These are phyloP conservation scores for Bombyx mori DNA, from an alignment of 1,140 invertebrate species.

Conservation along the genomic window ASM3026992v2 NC_085120.1:6381501-6382000, in stretches of 20 bases:
- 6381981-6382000: slow-evolving; percentile 78
- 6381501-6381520: too few relatives aligned
- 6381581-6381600: too few relatives aligned
- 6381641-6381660: too few relatives aligned
- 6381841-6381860: slow-evolving; percentile 85
- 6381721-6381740: too few relatives aligned
- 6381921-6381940: slow-evolving; percentile 78
- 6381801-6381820: neutral
- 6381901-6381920: slow-evolving; percentile 86
- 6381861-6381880: slow-evolving; percentile 85
- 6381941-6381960: slow-evolving; percentile 82
- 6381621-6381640: too few relatives aligned
- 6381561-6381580: too few relatives aligned
- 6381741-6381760: neutral
- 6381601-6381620: too few relatives aligned
- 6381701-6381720: too few relatives aligned
- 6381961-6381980: slow-evolving; percentile 83
- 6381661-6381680: too few relatives aligned
- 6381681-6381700: too few relatives aligned
- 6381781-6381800: neutral
- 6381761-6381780: neutral
- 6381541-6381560: too few relatives aligned
- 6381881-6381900: slow-evolving; percentile 93
- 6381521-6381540: too few relatives aligned
- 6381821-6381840: slow-evolving; percentile 11